These are phyloP conservation scores for Drosophila bocki DNA, from an alignment of 1,140 invertebrate species.

Conservation along the genomic window DNA sequence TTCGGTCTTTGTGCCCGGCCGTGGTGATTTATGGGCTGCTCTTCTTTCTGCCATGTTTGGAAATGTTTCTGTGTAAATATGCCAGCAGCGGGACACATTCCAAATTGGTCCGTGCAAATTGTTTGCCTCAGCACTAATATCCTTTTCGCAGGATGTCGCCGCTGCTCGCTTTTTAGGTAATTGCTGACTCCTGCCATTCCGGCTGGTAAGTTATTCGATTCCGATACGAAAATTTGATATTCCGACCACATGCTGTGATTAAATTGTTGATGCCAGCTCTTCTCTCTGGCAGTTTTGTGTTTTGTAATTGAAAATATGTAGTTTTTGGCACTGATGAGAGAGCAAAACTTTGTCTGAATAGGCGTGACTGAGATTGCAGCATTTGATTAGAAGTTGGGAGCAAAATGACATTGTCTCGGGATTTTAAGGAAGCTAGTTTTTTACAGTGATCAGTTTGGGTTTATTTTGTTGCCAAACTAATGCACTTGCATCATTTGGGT, in stretches of 20 bases:
- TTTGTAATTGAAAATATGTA: conserved; percentile 74
- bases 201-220: conserved; percentile 63
- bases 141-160: conserved; percentile 64
- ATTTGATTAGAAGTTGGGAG: conserved; percentile 37
- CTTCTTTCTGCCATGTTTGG: conserved; percentile 55
- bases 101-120: conserved; percentile 64
- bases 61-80: conserved; percentile 64
- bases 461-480: neutral
- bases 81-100: conserved; percentile 58
- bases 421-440: neutral
- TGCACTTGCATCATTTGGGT: neutral
- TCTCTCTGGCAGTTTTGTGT: conserved; percentile 29
- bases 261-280: conserved; percentile 67
- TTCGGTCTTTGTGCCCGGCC: conserved; percentile 42
- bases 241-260: conserved; percentile 82
- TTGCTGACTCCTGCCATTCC: conserved; percentile 77
- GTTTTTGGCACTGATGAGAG: conserved; percentile 57
- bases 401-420: neutral
- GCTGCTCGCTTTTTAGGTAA: conserved; percentile 70
- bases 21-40: conserved; percentile 71
- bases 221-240: conserved; percentile 81
- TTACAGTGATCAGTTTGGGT: neutral
- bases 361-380: conserved; percentile 61
- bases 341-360: conserved; percentile 19
- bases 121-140: conserved; percentile 80